A percentile compares a stretch with the other conserved stretches of the same genome.
Conservation (phyloP, 2,113 vertebrate genomes). For the Bucco capensis region DNA sequence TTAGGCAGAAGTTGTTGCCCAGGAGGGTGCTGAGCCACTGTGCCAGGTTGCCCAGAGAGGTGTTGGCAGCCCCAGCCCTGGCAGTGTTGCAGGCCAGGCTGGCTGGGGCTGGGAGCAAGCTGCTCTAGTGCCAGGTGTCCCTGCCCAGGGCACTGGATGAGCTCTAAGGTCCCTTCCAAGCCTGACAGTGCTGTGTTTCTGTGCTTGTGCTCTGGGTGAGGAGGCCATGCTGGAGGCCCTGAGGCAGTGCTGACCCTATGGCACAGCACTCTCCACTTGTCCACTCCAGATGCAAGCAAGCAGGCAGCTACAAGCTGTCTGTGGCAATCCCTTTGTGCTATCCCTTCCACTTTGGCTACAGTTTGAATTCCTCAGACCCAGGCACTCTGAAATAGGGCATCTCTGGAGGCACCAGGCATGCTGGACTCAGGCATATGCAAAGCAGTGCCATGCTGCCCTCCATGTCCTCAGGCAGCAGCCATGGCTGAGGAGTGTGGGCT, state of each 20-base stretch:
- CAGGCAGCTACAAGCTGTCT: not conserved
- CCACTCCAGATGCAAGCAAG: not conserved
- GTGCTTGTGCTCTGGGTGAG: not conserved
- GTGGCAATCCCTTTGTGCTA: not conserved
- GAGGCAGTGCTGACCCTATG: not conserved
- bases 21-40: too few species aligned
- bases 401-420: not conserved
- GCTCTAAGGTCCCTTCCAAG: too few species aligned
- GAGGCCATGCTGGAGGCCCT: not conserved
- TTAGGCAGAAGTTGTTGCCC: too few species aligned
- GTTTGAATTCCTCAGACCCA: not conserved
- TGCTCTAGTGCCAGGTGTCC: too few species aligned
- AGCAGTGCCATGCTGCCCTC: not conserved
- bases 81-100: too few species aligned
- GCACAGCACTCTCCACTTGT: not conserved
- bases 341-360: not conserved
- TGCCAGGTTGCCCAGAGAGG: too few species aligned
- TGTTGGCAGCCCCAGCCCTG: too few species aligned
- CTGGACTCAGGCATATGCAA: not conserved
- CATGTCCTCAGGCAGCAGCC: rapidly evolving
- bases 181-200: too few species aligned
- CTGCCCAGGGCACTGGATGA: too few species aligned
- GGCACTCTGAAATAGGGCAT: not conserved
- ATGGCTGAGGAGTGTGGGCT: not conserved
- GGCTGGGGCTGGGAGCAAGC: too few species aligned